A percentile compares a stretch with the other conserved stretches of the same genome.
Evolutionary conservation across 1,140 invertebrate genomes (phyloP).

Genomic region (Camponotus floridanus): DNA sequence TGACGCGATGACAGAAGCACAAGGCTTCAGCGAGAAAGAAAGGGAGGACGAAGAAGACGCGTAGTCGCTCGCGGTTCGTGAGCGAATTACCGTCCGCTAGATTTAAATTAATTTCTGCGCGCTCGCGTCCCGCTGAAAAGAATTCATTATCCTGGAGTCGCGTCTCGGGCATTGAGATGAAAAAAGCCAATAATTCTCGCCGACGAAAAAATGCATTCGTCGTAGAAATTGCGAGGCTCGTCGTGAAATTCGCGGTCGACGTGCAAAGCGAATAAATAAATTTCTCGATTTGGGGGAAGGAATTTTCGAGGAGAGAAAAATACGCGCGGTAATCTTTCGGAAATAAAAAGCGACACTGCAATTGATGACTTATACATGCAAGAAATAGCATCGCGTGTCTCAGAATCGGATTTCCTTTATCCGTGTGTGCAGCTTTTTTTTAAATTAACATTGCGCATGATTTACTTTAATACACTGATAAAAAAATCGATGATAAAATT

Average conservation of each 20-base stretch:
- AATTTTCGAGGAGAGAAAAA: constrained; percentile 27
- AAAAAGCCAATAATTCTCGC: constrained; percentile 65
- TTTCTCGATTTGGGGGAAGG: constrained; percentile 43
- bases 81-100: constrained; percentile 57
- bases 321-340: not conserved
- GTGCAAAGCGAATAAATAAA: constrained; percentile 32
- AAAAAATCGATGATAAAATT: too few relatives aligned
- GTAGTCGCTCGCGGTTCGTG: constrained; percentile 45
- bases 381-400: constrained; percentile 11
- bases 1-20: constrained; percentile 20
- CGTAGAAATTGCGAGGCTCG: not conserved
- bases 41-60: constrained; percentile 30
- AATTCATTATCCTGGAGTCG: constrained; percentile 47
- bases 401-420: not conserved
- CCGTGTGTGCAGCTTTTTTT: not conserved
- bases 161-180: constrained; percentile 46
- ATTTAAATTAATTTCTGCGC: constrained; percentile 66
- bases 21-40: constrained; percentile 14
- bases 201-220: constrained; percentile 56
- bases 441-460: not conserved
- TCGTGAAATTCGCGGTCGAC: constrained; percentile 20
- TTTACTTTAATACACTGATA: too few relatives aligned
- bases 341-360: constrained; percentile 5
- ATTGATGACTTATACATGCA: not conserved
- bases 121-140: constrained; percentile 49